These are phyloP conservation scores for Recurvirostra avosetta DNA, from an alignment of 2,113 vertebrate species.

Conservation along the genomic window DNA sequence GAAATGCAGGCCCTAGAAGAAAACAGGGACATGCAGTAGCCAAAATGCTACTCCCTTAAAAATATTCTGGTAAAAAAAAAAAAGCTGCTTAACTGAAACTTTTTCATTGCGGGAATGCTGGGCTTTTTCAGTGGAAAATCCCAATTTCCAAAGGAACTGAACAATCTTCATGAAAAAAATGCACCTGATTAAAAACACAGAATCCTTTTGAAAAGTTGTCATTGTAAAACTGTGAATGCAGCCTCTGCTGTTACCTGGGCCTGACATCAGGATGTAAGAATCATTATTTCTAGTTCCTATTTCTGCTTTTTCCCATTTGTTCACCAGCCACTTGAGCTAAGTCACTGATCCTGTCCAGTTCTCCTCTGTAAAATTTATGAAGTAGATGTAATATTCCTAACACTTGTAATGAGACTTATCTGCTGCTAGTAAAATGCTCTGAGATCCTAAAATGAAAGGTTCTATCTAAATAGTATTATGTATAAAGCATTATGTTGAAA, in stretches of 20 bases:
- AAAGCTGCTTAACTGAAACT: not conserved
- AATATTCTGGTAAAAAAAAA: not conserved
- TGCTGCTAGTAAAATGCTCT: not conserved
- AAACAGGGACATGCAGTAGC: not conserved
- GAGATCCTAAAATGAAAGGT: not conserved
- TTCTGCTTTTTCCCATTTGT: not conserved
- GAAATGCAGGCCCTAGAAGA: not conserved
- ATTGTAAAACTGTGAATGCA: not conserved
- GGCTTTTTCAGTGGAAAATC: not conserved
- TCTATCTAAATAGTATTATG: not conserved
- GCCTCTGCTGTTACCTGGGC: not conserved
- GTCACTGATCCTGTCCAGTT: not conserved
- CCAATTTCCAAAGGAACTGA: not conserved
- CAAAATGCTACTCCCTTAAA: not conserved
- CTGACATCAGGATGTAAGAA: not conserved
- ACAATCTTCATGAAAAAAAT: not conserved
- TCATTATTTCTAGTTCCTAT: not conserved
- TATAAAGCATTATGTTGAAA: not conserved
- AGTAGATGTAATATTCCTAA: not conserved
- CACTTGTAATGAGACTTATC: not conserved
- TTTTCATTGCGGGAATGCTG: not conserved
- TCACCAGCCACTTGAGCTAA: not conserved
- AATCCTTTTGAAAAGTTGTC: not conserved
- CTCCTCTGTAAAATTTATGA: not conserved
- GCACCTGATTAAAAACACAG: not conserved